Evolutionary conservation across 2,888 invertebrate genomes (phyloP).

Genomic region (Allolobophora icterica): DNA sequence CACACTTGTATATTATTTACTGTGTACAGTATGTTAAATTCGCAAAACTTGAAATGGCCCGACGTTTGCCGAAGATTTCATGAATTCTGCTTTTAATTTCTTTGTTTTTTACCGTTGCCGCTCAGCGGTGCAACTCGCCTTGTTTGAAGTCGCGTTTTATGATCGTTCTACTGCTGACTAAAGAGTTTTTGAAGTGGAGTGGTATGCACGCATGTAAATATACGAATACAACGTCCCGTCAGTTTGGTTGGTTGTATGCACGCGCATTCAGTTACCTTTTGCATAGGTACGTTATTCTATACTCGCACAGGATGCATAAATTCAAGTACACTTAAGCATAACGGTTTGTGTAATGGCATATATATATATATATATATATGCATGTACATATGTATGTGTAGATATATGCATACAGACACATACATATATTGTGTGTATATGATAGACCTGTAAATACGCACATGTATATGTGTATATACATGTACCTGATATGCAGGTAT

Average conservation of each 20-base stretch:
- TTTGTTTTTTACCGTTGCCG: background rate
- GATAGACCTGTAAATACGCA: background rate
- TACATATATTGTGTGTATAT: background rate
- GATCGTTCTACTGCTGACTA: background rate
- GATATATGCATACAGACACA: background rate
- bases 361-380: background rate
- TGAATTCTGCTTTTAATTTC: background rate
- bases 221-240: background rate
- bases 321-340: background rate
- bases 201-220: background rate
- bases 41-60: conserved; percentile 14
- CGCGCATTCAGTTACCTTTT: background rate
- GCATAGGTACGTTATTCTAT: background rate
- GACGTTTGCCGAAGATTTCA: conserved; percentile 11
- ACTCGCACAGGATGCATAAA: background rate
- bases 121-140: background rate
- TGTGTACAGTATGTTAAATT: background rate
- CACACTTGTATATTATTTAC: background rate
- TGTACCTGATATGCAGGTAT: background rate
- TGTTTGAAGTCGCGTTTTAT: background rate
- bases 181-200: background rate
- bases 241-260: background rate
- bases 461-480: background rate
- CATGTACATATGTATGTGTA: background rate
- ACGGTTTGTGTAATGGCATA: background rate